These are phyloP conservation scores for Salmo trutta DNA, from an alignment of 2,797 vertebrate species.

Conservation along the genomic window DNA sequence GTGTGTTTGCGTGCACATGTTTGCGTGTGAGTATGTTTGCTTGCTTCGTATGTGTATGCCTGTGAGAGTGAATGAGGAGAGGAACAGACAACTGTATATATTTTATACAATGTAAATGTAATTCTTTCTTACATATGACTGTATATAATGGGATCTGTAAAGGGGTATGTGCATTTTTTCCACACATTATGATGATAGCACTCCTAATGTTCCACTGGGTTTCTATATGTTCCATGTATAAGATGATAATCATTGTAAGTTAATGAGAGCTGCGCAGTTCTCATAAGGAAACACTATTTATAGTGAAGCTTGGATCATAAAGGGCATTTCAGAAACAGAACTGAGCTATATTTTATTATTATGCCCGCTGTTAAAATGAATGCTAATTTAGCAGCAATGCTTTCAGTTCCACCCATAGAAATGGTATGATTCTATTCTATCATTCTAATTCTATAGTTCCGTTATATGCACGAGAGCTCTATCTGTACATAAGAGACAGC, in stretches of 20 bases:
- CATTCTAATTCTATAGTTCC: conserved; percentile 29
- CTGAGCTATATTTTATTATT: conserved; percentile 62
- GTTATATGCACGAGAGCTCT: conserved; percentile 63
- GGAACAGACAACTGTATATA: conserved; percentile 32
- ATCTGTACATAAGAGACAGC: conserved; percentile 72
- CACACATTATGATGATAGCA: conserved; percentile 38
- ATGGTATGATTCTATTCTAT: background rate
- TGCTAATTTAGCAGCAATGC: conserved; percentile 62
- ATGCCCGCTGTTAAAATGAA: conserved; percentile 51
- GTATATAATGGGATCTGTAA: conserved; percentile 43
- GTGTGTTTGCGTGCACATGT: background rate
- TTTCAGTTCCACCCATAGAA: conserved; percentile 38
- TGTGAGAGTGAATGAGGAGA: conserved; percentile 21
- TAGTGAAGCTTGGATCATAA: conserved; percentile 61
- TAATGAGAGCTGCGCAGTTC: conserved; percentile 39
- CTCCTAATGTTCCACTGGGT: conserved; percentile 37
- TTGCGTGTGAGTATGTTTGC: background rate
- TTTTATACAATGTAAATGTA: conserved; percentile 67
- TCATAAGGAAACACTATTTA: conserved; percentile 20
- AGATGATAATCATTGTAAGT: conserved; percentile 54
- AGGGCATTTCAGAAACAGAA: conserved; percentile 63
- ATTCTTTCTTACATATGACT: conserved; percentile 57
- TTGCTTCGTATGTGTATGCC: conserved; percentile 1
- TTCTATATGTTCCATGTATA: conserved; percentile 49
- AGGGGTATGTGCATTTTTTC: conserved; percentile 39